Conservation (phyloP, 2,113 vertebrate genomes). For the Neolamprologus brichardi region DNA sequence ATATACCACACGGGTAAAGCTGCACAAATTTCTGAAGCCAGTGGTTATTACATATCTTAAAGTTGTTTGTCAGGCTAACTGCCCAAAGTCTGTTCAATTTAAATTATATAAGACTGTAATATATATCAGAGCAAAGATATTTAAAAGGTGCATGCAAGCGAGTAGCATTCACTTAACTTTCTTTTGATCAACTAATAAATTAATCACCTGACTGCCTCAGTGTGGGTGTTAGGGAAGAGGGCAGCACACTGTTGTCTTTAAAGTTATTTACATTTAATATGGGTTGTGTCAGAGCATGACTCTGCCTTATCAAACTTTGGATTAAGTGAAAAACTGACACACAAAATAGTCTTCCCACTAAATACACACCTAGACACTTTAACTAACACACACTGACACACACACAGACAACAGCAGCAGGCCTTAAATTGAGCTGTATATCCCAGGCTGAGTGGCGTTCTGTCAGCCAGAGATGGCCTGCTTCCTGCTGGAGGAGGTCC, state of each 20-base stretch:
- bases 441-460: conserved; percentile 30
- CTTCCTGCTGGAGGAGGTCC: conserved; percentile 44
- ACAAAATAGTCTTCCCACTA: not conserved
- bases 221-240: not conserved
- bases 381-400: not conserved
- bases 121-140: not conserved
- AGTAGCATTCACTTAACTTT: not conserved
- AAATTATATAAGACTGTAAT: not conserved
- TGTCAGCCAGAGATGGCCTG: conserved; percentile 38
- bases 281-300: not conserved
- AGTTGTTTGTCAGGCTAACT: not conserved
- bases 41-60: not conserved
- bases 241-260: not conserved
- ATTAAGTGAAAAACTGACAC: not conserved
- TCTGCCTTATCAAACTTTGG: not conserved
- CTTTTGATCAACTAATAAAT: not conserved
- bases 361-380: not conserved
- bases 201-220: not conserved
- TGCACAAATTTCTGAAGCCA: not conserved
- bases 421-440: conserved; percentile 45
- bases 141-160: not conserved
- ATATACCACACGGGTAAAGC: conserved; percentile 57
- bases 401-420: not conserved
- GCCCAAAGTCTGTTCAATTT: not conserved
- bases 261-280: not conserved